Evolutionary conservation across 2,888 invertebrate genomes (phyloP).

Genomic region (Platynereis dumerilii): DNA sequence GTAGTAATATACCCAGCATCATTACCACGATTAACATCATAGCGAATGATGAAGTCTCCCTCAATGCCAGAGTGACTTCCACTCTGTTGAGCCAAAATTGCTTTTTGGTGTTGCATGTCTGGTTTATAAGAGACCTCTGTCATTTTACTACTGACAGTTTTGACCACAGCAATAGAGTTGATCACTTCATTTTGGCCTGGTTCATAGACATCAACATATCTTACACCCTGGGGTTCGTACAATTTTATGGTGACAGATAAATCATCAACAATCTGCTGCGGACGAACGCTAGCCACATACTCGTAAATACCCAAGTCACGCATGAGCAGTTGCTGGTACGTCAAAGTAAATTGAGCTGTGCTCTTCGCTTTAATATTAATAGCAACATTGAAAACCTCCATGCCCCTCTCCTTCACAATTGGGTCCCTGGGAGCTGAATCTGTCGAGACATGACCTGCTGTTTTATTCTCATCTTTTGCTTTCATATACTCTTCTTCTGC

Average conservation of each 20-base stretch:
- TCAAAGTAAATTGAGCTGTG: slow-evolving; percentile 72
- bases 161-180: neutral
- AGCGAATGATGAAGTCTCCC: slow-evolving; percentile 75
- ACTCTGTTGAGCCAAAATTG: slow-evolving; percentile 25
- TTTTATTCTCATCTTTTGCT: slow-evolving; percentile 49
- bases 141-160: neutral
- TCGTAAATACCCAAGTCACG: slow-evolving; percentile 73
- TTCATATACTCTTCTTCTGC: slow-evolving; percentile 48
- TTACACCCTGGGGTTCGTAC: slow-evolving; percentile 24
- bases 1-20: slow-evolving; percentile 65
- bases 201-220: slow-evolving; percentile 5
- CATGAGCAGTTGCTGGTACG: slow-evolving; percentile 74
- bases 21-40: slow-evolving; percentile 71
- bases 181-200: neutral
- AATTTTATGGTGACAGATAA: slow-evolving; percentile 8
- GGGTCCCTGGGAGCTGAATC: slow-evolving; percentile 1
- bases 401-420: slow-evolving; percentile 13
- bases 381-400: slow-evolving; percentile 60
- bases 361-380: slow-evolving; percentile 72
- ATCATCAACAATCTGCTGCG: slow-evolving; percentile 69
- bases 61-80: slow-evolving; percentile 64
- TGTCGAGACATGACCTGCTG: slow-evolving; percentile 45
- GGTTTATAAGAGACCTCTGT: slow-evolving; percentile 5
- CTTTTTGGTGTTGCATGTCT: slow-evolving; percentile 66
- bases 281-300: slow-evolving; percentile 73